Base-by-base conservation (phyloP, 1,140 invertebrate genomes). In the Sinonovacula constricta region DNA sequence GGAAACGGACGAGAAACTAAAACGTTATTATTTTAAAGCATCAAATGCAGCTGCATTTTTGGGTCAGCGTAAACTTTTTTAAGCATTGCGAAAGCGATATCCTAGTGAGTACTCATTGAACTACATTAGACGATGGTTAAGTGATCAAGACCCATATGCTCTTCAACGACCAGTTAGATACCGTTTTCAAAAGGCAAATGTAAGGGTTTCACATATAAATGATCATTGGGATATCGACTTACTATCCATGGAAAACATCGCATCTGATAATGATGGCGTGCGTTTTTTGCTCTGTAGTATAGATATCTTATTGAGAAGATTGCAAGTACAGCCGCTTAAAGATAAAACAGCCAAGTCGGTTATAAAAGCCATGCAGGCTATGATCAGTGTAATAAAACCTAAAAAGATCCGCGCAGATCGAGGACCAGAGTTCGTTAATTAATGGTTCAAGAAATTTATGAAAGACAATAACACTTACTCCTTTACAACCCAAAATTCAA, bases 341-440 rank as follows among this genome's bases (percentile, higher is more conserved):
- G 60, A 74, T 68, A 81, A 79, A 78, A 74, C 36, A 45, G 69
- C 68, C n/a, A 67, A 74, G 69, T 24, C 59, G 36, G 69, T 81
- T 34, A 28, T 72, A 49, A 45, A 62, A 24, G 80, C 57, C 30
- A 45, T 81, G 15, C 67, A 77, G 45, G 56, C 34, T 30, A 60
- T 77, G n/a, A n/a, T n/a, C n/a, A n/a, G n/a, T n/a, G n/a, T n/a
- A n/a, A n/a, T n/a, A n/a, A n/a, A n/a, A n/a, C n/a, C n/a, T n/a
- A n/a, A n/a, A n/a, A n/a, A n/a, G n/a, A n/a, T n/a, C n/a, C n/a
- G n/a, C n/a, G n/a, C n/a, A n/a, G n/a, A n/a, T n/a, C n/a, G n/a
- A n/a, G n/a, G n/a, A n/a, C n/a, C n/a, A n/a, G n/a, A n/a, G n/a
- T n/a, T n/a, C n/a, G n/a, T n/a, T n/a, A n/a, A n/a, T n/a, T n/a